These are phyloP conservation scores for Glomeris maerens DNA, from an alignment of 1,140 invertebrate species.

Conservation along the genomic window DNA sequence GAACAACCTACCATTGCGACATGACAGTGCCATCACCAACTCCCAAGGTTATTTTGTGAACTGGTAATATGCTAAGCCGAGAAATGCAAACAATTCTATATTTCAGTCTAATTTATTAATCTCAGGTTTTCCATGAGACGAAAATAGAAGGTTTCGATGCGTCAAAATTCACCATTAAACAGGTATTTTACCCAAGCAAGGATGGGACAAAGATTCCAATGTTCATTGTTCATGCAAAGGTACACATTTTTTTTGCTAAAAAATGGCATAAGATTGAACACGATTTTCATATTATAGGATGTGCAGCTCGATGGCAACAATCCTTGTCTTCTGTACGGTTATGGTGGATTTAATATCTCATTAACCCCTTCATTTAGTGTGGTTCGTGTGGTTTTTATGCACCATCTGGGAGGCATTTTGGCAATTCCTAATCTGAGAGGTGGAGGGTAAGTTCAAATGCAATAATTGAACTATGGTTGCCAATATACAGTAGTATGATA, in stretches of 20 bases:
- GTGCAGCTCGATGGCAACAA: conserved; percentile 46
- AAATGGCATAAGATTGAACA: too few relatives aligned
- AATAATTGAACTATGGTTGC: not conserved
- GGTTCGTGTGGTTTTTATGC: conserved; percentile 69
- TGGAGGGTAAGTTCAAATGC: conserved; percentile 54
- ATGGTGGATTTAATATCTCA: conserved; percentile 93
- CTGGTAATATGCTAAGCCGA: conserved; percentile 6
- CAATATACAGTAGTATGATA: too few relatives aligned
- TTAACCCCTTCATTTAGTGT: conserved; percentile 73
- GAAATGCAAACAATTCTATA: conserved; percentile 4
- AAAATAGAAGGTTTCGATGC: conserved; percentile 71
- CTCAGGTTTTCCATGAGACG: conserved; percentile 66
- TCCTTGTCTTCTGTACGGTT: conserved; percentile 81
- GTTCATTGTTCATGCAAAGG: conserved; percentile 83
- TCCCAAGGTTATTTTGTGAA: conserved; percentile 40
- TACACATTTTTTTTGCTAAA: conserved; percentile 25
- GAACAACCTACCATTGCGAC: conserved; percentile 75
- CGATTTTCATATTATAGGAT: conserved; percentile 33
- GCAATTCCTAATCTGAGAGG: conserved; percentile 90
- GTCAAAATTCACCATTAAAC: conserved; percentile 62
- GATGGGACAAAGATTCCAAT: conserved; percentile 94
- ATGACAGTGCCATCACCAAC: conserved; percentile 47
- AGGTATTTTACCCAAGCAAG: conserved; percentile 88
- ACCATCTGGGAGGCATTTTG: conserved; percentile 73
- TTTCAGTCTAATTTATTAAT: conserved; percentile 17